Evolutionary conservation across 2,888 invertebrate genomes (phyloP), one percentile per base, ranked within the genome.

Genomic region (Hyalella azteca): DNA sequence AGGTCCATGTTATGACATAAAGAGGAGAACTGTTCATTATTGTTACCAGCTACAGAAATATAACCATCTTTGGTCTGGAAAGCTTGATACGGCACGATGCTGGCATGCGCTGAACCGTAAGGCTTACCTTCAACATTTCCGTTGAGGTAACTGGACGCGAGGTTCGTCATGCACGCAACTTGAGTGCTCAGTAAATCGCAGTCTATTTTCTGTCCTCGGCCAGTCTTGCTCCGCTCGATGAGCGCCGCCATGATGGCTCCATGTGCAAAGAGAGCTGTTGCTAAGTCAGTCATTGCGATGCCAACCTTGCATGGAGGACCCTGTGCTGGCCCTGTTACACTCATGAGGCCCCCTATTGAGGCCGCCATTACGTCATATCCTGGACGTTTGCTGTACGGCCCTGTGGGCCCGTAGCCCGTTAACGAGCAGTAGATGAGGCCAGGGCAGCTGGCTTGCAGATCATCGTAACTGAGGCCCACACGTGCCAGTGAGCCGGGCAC

Each of bases 311-410:
- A 93, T 0, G 98, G 97, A 54, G 92, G 92, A 0, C 96, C 95
- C 86, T 92, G 89, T 85, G 90, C 90, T 75, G 94, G 92, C 0
- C 98, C 98, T 0, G 98, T 98, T 36, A 95, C 93, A 86, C 95
- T 92, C 36, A 98, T 86, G 0, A 98, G 89, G 0, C 98, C 98
- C 3, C 96, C 97, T 86, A 96, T 90, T 0, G 97, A 97, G 19
- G 96, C 93, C 0, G 96, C 97, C 85, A 98, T 95, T 0, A 96
- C 95, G 89, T 98, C 98, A 88, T 97, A 98, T 85, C 98, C 98
- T n/a, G 96, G 95, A 85, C 93, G 92, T 32, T 91, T 90, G 3
- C 91, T 90, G 88, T 97, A 97, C 0, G 96, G 97, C 0, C 98
- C 98, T 39, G 90, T 90, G 0, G 92, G 90, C 0, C 98, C 98